phyloP scores from a whole-genome alignment of 1,140 invertebrate species.

The Andrena cerasifolii region DNA sequence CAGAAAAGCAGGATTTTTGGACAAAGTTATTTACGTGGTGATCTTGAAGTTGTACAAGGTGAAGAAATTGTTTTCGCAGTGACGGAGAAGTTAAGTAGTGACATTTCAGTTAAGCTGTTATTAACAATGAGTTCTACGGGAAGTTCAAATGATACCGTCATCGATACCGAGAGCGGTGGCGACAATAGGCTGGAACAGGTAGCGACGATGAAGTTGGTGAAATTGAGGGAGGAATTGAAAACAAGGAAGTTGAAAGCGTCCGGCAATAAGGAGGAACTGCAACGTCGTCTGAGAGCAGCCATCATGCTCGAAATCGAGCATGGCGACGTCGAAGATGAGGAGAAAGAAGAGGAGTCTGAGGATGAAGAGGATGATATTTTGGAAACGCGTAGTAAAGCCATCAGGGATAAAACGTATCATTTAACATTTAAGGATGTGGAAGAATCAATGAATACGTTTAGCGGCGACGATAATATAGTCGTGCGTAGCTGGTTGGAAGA shows the following conservation, averaged over 20 bases:
- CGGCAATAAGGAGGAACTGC: background rate
- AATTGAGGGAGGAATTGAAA: background rate
- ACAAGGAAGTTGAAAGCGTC: background rate
- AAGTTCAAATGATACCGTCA: background rate
- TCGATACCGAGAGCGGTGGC: background rate
- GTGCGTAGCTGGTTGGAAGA: background rate
- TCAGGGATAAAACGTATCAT: background rate
- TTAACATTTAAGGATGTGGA: slow-evolving; percentile 11
- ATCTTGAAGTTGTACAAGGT: background rate
- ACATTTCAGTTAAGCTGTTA: too few species aligned
- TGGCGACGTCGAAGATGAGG: background rate
- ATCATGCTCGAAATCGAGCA: background rate
- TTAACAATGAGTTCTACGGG: too few species aligned
- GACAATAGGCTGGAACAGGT: background rate
- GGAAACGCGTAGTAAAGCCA: background rate
- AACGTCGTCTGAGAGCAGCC: background rate
- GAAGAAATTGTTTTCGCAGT: background rate
- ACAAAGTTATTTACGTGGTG: background rate
- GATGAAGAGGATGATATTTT: background rate
- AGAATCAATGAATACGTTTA: background rate
- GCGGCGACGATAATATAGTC: background rate
- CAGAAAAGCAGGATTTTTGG: background rate
- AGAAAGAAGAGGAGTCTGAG: too few species aligned
- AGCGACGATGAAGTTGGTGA: background rate
- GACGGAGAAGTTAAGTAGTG: background rate